Percentiles rank a stretch among this genome's conserved stretches.
Evolutionary conservation across 1,140 invertebrate species (phyloP).

Genomic region (Ceratitis capitata): DNA sequence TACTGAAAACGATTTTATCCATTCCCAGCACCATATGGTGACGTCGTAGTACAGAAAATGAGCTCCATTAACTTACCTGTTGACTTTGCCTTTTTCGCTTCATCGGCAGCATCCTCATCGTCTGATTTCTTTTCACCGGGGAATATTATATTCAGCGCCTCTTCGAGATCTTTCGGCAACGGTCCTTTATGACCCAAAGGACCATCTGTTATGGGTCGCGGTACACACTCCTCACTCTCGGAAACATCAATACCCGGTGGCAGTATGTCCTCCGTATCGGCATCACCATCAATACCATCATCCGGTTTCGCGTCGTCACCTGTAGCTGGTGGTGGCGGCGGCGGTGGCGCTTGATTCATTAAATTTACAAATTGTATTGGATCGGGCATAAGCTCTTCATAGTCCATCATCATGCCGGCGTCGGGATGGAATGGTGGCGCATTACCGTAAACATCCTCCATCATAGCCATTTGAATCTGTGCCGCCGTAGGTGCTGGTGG

Average conservation of each 20-base stretch:
- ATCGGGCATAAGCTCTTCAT: slow-evolving; percentile 65
- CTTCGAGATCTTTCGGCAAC: slow-evolving; percentile 74
- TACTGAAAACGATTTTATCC: too few relatives aligned
- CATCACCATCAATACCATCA: slow-evolving; percentile 41
- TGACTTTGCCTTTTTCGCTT: slow-evolving; percentile 1
- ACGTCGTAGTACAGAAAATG: too few relatives aligned
- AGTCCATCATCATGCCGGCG: slow-evolving; percentile 62
- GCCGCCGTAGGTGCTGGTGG: slow-evolving; percentile 56
- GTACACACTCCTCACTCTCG: slow-evolving; percentile 52
- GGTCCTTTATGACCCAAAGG: slow-evolving; percentile 52
- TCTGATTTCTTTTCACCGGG: slow-evolving; percentile 63
- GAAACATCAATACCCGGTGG: slow-evolving; percentile 61
- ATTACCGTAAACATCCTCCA: slow-evolving; percentile 61
- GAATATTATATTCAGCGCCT: slow-evolving; percentile 78
- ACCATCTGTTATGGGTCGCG: slow-evolving; percentile 47
- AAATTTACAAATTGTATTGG: slow-evolving; percentile 62
- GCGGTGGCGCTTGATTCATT: slow-evolving; percentile 59
- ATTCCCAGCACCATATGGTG: too few relatives aligned
- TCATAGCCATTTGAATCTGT: slow-evolving; percentile 64
- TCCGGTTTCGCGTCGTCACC: slow-evolving; percentile 38
- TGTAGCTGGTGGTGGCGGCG: slow-evolving; percentile 53
- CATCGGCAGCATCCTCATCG: slow-evolving; percentile 42
- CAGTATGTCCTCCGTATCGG: slow-evolving; percentile 53
- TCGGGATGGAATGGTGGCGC: slow-evolving; percentile 61
- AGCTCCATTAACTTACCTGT: neutral